Evolutionary conservation across 64 coral and sea anemone species (phyloP).

Genomic region (Montipora foliosa): DNA sequence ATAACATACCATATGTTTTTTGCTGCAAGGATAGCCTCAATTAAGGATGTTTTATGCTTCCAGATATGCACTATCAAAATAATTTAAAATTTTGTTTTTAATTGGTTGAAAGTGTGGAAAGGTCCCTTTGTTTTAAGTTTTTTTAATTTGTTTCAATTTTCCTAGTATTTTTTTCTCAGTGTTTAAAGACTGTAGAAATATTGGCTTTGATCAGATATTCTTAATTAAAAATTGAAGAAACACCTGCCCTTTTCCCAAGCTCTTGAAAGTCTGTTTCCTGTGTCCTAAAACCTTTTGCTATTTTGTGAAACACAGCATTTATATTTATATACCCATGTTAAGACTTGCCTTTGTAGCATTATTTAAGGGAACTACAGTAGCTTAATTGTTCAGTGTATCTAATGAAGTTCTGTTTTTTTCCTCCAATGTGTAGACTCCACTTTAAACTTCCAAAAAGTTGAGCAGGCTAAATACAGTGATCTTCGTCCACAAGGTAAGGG

Average conservation of each 20-base stretch:
- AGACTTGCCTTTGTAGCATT: neutral
- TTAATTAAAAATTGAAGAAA: slow-evolving; percentile 31
- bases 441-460: slow-evolving; percentile 27
- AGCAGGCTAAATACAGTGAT: slow-evolving; percentile 17
- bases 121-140: neutral
- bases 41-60: neutral
- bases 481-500: slow-evolving; percentile 14
- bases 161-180: neutral
- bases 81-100: neutral
- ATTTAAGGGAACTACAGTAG: neutral
- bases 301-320: neutral
- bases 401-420: slow-evolving; percentile 1
- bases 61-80: neutral
- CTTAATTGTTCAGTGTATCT: neutral
- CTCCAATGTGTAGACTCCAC: slow-evolving; percentile 39
- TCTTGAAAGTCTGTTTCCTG: slow-evolving; percentile 27
- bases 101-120: neutral
- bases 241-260: slow-evolving; percentile 39
- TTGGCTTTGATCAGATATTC: slow-evolving; percentile 14
- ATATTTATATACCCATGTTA: neutral
- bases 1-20: too few relatives aligned
- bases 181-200: neutral
- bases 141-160: neutral
- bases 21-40: too few relatives aligned
- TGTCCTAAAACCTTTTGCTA: neutral